Base-by-base conservation (phyloP, 2,888 invertebrate genomes). In the Sylvicola fuscatus region DNA sequence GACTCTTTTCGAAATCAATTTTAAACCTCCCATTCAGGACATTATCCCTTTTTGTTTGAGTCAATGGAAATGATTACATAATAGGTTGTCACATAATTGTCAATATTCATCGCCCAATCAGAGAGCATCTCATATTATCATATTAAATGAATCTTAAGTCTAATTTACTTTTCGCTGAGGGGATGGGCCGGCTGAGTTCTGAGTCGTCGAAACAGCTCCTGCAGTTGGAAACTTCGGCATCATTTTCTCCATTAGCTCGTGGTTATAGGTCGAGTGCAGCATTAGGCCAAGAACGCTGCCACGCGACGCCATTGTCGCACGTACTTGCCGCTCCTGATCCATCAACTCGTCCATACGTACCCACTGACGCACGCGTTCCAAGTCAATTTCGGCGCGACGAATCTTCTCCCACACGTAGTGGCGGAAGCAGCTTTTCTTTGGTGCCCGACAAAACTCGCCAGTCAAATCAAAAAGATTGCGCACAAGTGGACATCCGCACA, bases 371-470 rank as follows among this genome's bases (percentile, higher is more conserved):
- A 81, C 80, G n/a, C 79, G 57, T 57, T 95, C 92, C 74, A 92
- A 77, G 51, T 97, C 95, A 32, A 95, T 84, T 65, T 93, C 87
- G 0, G 95, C 95, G 13, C 92, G 58, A 1, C 92, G 65, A 41
- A 93, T 60, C 58, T 93, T 93, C 59, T 95, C 95, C 95, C 95
- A 97, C 45, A 84, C 83, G 53, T 81, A 83, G 54, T 97, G 97
- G 46, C 74, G 78, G 36, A 81, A 72, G 51, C 95, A 97, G 42
- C 72, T 75, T 55, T 92, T 90, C 56, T 92, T 92, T 0, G 89
- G 76, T 0, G 79, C 77, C 2, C 71, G 35, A 53, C 97, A 97
- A 60, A 87, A 84, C 46, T 87, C 81, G 0, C 82, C 86, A 0
- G 82, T 82, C 1, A 73, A 70, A 42, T 77, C 70, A 53, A 92